Conservation (phyloP, 2,113 vertebrate species). For the Tringa solitaria region DNA sequence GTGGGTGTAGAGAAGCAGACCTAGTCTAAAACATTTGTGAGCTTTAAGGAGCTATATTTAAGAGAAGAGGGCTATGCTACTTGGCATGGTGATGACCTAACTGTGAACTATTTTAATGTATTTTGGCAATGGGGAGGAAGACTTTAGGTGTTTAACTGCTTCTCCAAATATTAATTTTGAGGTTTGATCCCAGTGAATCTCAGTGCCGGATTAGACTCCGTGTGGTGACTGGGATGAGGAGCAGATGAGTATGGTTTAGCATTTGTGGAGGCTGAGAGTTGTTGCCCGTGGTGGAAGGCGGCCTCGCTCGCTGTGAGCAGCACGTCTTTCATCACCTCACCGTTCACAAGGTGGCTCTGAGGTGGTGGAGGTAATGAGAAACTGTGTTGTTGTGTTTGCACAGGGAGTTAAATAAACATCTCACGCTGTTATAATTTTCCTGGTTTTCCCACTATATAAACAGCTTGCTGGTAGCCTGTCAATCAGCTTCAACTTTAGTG, state of each 20-base stretch:
- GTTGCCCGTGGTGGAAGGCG: rapidly evolving
- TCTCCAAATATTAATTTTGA: not conserved
- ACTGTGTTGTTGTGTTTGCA: not conserved
- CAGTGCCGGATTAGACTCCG: not conserved
- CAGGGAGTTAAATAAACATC: not conserved
- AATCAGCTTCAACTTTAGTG: not conserved
- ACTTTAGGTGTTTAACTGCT: not conserved
- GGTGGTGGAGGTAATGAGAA: not conserved
- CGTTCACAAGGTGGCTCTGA: not conserved
- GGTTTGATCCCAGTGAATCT: not conserved
- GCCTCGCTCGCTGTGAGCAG: not conserved
- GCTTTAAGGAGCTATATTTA: not conserved
- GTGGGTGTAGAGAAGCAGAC: not conserved
- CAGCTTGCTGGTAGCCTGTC: not conserved
- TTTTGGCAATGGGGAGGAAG: not conserved
- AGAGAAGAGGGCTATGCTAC: not conserved
- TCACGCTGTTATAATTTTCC: not conserved
- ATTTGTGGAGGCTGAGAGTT: not conserved
- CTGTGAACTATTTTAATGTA: not conserved
- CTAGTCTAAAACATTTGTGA: not conserved
- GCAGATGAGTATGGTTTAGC: too few species aligned
- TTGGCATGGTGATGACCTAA: not conserved
- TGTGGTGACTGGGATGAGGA: not conserved
- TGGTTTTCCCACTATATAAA: not conserved
- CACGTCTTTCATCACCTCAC: rapidly evolving